Evolutionary conservation across 2,113 vertebrate genomes (phyloP), one percentile per base, ranked within the genome.

Genomic region (Neolamprologus modestus): DNA sequence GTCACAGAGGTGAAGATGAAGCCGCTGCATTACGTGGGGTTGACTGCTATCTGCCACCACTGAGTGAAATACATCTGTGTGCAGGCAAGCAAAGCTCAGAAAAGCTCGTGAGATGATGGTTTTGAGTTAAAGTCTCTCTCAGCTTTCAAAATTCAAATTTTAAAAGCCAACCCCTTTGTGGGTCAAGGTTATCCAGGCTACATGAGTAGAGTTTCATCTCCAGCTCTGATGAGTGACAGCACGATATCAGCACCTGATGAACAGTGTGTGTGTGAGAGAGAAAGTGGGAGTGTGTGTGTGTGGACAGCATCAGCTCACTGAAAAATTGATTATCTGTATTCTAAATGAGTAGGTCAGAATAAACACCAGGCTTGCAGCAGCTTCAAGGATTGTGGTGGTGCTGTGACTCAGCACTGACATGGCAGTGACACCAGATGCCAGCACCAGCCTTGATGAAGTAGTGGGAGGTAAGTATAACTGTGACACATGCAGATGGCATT

Each of bases 361-460:
- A 63, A 78, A 81, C 35, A 55, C 7, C 66, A 26, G 79, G 37
- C 89, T 76, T 76, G 40, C 80, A 76, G 82, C 50, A 52, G 80
- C 53, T 86, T 78, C 31, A 3, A n/a, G 45, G 57, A 12, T 26
- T 79, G 88, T 78, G 78, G n/a, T 14, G 45, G 63, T 81, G 88
- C 68, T 84, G 93, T 95, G 95, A 95, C 89, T 96, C 95, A 95
- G 93, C 95, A 87, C 33, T 45, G 73, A 78, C 73, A 78, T 88
- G 84, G 35, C 85, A 54, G 83, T 89, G 92, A 95, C 89, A 94
- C 91, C 86, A 84, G 82, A 89, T 81, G 83, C 87, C 88, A 91
- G 42, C 78, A 78, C 13, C 85, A 9, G 68, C 66, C 66, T 66
- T 57, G 84, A 88, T 82, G 76, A 84, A 82, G 87, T 87, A 66